Evolutionary conservation across 1,140 invertebrate genomes (phyloP).

Genomic region (Drosophila burlai): DNA sequence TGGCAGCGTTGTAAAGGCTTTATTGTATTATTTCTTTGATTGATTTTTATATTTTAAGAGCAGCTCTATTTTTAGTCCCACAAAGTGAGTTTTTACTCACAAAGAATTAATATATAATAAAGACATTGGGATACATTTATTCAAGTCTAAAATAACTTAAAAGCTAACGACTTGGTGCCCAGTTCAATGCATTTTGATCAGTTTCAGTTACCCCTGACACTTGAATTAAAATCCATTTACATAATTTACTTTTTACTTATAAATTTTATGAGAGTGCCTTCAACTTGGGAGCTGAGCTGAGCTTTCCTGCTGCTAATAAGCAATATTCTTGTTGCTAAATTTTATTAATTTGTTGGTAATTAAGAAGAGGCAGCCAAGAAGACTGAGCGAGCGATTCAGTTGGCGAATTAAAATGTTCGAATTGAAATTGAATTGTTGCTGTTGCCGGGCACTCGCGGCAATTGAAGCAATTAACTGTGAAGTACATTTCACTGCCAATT

Average conservation of each 20-base stretch:
- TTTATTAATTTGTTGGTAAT: constrained; percentile 54
- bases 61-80: no score
- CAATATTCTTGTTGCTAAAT: constrained; percentile 4
- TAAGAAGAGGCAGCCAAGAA: constrained; percentile 23
- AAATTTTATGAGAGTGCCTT: constrained; percentile 47
- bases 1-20: neutral
- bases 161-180: neutral
- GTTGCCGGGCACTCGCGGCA: constrained; percentile 47
- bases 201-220: neutral
- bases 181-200: constrained; percentile 24
- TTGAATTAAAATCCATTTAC: constrained; percentile 51
- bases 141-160: neutral
- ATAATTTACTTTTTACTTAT: constrained; percentile 14
- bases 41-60: neutral
- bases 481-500: constrained; percentile 70
- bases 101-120: no score
- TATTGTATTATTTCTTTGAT: neutral
- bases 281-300: constrained; percentile 27
- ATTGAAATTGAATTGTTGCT: constrained; percentile 73
- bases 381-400: neutral
- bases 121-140: neutral
- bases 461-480: constrained; percentile 81
- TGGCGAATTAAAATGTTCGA: constrained; percentile 54
- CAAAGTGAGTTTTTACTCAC: no score
- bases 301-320: neutral